Evolutionary conservation across 2,113 vertebrate species (phyloP), one percentile per base, ranked within the genome.

Genomic region (Engraulis encrasicolus): DNA sequence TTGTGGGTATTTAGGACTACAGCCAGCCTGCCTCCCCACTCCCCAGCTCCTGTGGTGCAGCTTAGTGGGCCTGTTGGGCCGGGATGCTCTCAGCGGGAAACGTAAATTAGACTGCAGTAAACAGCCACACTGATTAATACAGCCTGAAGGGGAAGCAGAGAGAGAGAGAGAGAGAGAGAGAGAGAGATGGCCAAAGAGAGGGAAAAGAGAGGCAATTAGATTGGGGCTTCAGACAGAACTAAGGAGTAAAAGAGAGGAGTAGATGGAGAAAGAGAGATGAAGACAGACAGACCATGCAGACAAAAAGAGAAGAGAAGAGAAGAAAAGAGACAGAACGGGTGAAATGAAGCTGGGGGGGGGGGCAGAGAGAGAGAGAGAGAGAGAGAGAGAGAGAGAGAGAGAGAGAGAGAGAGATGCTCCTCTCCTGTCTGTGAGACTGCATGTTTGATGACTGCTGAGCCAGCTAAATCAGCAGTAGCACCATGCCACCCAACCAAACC

Each of bases 371-470:
- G 9, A 23, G 2, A 12, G 6, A 31, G 58, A 66, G 23, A 31
- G 23, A 27, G 52, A 80, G 58, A 71, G 52, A 58, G 52, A 6
- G 52, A 58, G 18, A n/a, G 52, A 20, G 2, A 2, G 52, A 58
- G 52, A 27, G 4, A 61, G n/a, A 61, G n/a, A 61, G n/a, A 74
- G 74, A 78, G 78, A 78, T 40, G 83, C 50, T 84, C 40, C 78
- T 79, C 71, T 81, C 79, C 84, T 74, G 87, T 85, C 84, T 89
- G 88, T 36, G 66, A 27, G 31, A 15, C 2, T 34, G 78, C 85
- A n/a, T n/a, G n/a, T n/a, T 78, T 31, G 50, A 45, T 40, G 45
- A 66, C 74, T 85, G 87, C 87, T 88, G 86, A 89, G 66, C 61
- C 86, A 78, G 86, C 82, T 78, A 87, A 87, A 71, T 80, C 86